Conservation (phyloP, 2,888 invertebrate genomes). For the Lydus trimaculatus region DNA sequence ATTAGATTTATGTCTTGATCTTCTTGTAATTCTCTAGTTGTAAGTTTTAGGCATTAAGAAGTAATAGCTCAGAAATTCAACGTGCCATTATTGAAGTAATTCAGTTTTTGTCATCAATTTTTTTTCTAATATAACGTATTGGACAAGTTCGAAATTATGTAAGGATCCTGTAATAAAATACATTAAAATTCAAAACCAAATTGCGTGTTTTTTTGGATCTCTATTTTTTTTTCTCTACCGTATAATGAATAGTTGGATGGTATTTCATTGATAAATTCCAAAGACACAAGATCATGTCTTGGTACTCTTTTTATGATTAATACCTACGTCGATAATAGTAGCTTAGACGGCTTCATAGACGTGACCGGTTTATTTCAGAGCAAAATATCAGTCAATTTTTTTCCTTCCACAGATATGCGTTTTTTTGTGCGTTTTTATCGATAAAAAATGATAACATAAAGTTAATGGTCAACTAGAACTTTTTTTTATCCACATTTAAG, state of each 20-base stretch:
- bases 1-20: conserved; percentile 27
- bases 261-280: conserved; percentile 29
- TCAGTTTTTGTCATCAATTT: neutral
- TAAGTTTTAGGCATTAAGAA: conserved; percentile 19
- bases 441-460: neutral
- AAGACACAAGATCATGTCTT: neutral
- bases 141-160: conserved; percentile 2
- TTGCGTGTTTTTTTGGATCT: neutral
- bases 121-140: neutral
- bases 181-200: neutral
- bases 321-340: conserved; percentile 19
- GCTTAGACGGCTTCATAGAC: conserved; percentile 10
- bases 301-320: conserved; percentile 18
- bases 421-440: neutral
- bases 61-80: conserved; percentile 20
- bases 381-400: neutral
- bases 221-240: no score
- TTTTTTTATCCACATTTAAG: no score
- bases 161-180: neutral
- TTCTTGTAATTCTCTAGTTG: conserved; percentile 21
- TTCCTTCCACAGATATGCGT: neutral
- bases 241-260: neutral
- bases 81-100: conserved; percentile 20
- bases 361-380: conserved; percentile 16
- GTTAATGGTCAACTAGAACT: no score